Conservation (phyloP, 2,888 invertebrate genomes). For the Amphipoea oculea region DNA sequence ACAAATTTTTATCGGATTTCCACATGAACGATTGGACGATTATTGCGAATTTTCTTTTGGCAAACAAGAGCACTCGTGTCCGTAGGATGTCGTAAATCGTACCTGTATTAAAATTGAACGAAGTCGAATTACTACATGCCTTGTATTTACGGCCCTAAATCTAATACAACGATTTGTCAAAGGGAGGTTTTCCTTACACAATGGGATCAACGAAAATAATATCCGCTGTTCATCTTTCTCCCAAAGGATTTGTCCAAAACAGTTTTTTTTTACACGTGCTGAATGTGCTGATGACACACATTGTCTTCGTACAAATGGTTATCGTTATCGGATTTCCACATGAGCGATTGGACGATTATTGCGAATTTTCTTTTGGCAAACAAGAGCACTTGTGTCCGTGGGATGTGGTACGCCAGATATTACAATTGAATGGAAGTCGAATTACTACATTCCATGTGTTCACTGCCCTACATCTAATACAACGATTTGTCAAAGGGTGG, state of each 20-base stretch:
- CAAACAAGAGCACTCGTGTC: conserved; percentile 36
- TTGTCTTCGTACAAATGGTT: conserved; percentile 47
- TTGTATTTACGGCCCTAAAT: conserved; percentile 38
- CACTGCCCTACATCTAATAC: conserved; percentile 38
- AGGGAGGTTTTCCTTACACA: conserved; percentile 11
- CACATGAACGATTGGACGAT: conserved; percentile 54
- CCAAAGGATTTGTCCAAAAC: conserved; percentile 29
- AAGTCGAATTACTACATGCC: conserved; percentile 53
- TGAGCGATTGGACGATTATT: conserved; percentile 59
- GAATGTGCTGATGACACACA: conserved; percentile 24
- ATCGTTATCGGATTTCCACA: conserved; percentile 57
- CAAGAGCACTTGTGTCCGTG: conserved; percentile 28
- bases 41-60: conserved; percentile 58
- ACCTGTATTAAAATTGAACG: conserved; percentile 53
- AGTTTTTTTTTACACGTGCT: conserved; percentile 39
- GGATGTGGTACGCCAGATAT: conserved; percentile 32
- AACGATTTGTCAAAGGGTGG: conserved; percentile 24
- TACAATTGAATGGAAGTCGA: conserved; percentile 52
- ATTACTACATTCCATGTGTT: conserved; percentile 54
- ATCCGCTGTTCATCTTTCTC: conserved; percentile 23
- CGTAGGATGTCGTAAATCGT: conserved; percentile 28
- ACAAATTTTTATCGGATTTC: conserved; percentile 58
- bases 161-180: conserved; percentile 34
- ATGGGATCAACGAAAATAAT: conserved; percentile 19
- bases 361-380: conserved; percentile 56